A percentile compares a stretch with the other conserved stretches of the same genome.
Conservation (phyloP, 2,797 vertebrate species). For the Phyllotis vaccarum region DNA sequence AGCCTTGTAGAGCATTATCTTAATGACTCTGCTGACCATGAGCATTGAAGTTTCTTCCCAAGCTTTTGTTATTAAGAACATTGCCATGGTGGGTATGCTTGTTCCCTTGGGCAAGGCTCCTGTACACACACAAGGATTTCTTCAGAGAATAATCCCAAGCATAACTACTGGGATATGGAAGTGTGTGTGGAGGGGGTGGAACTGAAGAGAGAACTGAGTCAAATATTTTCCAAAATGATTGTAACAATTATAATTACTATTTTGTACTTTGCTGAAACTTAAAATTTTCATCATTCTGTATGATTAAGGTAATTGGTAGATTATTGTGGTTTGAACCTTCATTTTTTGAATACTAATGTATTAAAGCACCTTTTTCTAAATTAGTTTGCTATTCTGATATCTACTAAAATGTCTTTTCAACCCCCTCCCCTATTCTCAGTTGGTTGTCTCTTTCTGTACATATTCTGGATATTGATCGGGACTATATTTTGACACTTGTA, state of each 20-base stretch:
- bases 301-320: slow-evolving; percentile 9
- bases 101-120: not conserved
- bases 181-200: not conserved
- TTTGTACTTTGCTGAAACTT: slow-evolving; percentile 49
- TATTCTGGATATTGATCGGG: slow-evolving; percentile 13
- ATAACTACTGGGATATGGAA: not conserved
- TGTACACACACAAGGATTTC: not conserved
- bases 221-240: slow-evolving; percentile 46
- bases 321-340: slow-evolving; percentile 38
- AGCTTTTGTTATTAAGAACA: slow-evolving; percentile 13
- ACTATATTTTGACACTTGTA: slow-evolving; percentile 16
- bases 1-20: not conserved
- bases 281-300: not conserved
- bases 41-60: not conserved
- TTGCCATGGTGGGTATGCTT: not conserved
- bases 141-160: not conserved
- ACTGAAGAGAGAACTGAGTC: not conserved
- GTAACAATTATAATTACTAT: not conserved
- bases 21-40: not conserved
- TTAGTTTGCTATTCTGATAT: slow-evolving; percentile 32
- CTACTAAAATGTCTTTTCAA: slow-evolving; percentile 21
- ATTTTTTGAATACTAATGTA: slow-evolving; percentile 5
- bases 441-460: slow-evolving; percentile 40
- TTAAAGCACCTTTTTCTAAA: slow-evolving; percentile 6
- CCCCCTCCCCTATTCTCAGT: not conserved